Evolutionary conservation across 1,140 invertebrate genomes (phyloP), one percentile per base, ranked within the genome.

Genomic region (Spodoptera litura): DNA sequence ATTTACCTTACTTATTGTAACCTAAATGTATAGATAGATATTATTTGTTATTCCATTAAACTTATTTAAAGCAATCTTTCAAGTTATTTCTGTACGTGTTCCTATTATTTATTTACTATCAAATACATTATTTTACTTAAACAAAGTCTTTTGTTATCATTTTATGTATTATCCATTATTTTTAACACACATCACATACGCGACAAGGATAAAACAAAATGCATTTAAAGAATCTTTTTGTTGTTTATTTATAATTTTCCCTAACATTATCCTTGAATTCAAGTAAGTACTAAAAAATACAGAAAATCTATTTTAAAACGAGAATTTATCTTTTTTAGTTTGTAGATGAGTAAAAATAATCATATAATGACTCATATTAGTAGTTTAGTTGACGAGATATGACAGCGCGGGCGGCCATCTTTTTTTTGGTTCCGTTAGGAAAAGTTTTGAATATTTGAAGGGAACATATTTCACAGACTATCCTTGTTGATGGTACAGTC

Each of bases 381-480:
- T 20, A 49, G 61, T 27, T 59, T 38, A 35, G 76, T 61, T 35
- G 25, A 49, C 53, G 49, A 5, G 11, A 27, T 56, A 12, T n/a
- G 25, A 58, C 27, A 68, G 62, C 2, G 53, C 52, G 77, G 62
- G 3, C 58, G 55, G 77, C 61, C 76, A 73, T 72, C 83, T 85
- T 83, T 83, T 83, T 20, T 74, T 78, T 52, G 56, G 73, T 71
- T 79, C 64, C 38, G 49, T 27, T 52, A 49, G 10, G 75, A 80
- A 83, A 86, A 87, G 84, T 87, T 85, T 80, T 89, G 87, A 88
- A 89, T 88, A 88, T 88, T 89, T 88, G 82, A 89, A 83, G 82
- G 62, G 80, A 64, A 55, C 68, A 77, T 83, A 86, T 85, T 86
- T 85, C 86, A 82, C 77, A 74, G 79, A 83, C 81, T 79, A 49